Base-by-base conservation (phyloP, 2,888 invertebrate genomes). In the Dolichomitus sp. region DNA sequence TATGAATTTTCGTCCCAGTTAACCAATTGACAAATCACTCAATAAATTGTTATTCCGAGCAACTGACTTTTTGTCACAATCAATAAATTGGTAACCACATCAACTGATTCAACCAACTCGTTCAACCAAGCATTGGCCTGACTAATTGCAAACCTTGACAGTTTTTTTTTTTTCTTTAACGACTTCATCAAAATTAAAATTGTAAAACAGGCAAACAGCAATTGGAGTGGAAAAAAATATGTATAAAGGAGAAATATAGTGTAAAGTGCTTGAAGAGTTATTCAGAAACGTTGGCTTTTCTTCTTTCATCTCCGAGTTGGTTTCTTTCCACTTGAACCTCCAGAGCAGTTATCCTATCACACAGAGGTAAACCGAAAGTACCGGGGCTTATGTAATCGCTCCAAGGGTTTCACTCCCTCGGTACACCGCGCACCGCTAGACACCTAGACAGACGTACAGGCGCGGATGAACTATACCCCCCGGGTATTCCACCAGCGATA, bases 401-500 rank as follows among this genome's bases (percentile, higher is more conserved):
- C 66, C 33, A 61, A 76, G 79, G 79, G 79, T 61, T 76, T 79
- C 65, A 37, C 40, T 66, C 42, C 48, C 66, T 69, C 65, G 75
- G 70, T 65, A 78, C 63, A 59, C 42, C 73, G 45, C 57, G 63
- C 45, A 19, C 52, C 69, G 19, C 63, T 65, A 68, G 74, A 74
- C 76, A 80, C 72, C 66, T 70, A 61, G 52, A 72, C 59, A 79
- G 59, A 72, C 66, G 66, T 57, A 69, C 27, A 59, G 59, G 40
- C 45, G 48, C 74, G 69, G 40, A 66, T 69, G 50, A 74, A 79
- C 79, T 72, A 59, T 59, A 72, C 75, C 79, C 72, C 14, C 70
- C 61, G 73, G 75, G 79, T 80, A 83, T 83, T 80, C 75, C 72
- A 66, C 72, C 76, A 52, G 79, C 79, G 83, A 83, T 83, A 80